A percentile compares a stretch with the other conserved stretches of the same genome.
Conservation (phyloP, 2,113 vertebrate genomes). For the Misgurnus anguillicaudatus region DNA sequence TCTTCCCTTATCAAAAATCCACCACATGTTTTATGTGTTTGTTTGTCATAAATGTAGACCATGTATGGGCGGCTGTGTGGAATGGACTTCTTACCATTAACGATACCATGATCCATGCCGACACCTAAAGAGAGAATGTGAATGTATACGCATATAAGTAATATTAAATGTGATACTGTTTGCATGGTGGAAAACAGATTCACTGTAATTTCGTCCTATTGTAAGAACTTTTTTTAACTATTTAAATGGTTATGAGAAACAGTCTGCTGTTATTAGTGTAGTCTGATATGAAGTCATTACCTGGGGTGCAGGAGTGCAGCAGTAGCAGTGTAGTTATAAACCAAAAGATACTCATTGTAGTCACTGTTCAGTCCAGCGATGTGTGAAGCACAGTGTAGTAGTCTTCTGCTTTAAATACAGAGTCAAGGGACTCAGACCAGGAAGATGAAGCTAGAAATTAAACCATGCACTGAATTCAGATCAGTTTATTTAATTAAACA, state of each 20-base stretch:
- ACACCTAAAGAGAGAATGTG: constrained; percentile 1
- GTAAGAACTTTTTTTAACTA: background rate
- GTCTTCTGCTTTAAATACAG: constrained; percentile 4
- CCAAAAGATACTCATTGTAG: constrained; percentile 49
- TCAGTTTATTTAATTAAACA: background rate
- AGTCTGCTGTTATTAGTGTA: background rate
- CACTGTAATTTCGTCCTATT: too few relatives aligned
- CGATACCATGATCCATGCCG: constrained; percentile 33
- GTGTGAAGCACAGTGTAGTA: background rate
- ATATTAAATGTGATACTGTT: too few relatives aligned
- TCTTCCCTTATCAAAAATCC: constrained; percentile 67
- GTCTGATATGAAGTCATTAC: constrained; percentile 46
- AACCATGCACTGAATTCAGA: background rate
- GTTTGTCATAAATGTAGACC: constrained; percentile 45
- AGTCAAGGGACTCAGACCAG: background rate
- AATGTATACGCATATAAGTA: too few relatives aligned
- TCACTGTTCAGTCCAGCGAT: constrained; percentile 1
- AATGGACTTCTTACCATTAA: constrained; percentile 45
- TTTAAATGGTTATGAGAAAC: background rate
- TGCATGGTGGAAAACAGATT: too few relatives aligned
- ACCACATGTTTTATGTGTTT: constrained; percentile 30
- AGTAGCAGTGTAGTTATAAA: constrained; percentile 17
- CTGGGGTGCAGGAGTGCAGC: constrained; percentile 49
- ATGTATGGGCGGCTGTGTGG: constrained; percentile 65
- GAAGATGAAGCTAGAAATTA: constrained; percentile 21